Evolutionary conservation across 2,113 vertebrate genomes (phyloP), one percentile per base, ranked within the genome.

Genomic region (Mesitornis unicolor): DNA sequence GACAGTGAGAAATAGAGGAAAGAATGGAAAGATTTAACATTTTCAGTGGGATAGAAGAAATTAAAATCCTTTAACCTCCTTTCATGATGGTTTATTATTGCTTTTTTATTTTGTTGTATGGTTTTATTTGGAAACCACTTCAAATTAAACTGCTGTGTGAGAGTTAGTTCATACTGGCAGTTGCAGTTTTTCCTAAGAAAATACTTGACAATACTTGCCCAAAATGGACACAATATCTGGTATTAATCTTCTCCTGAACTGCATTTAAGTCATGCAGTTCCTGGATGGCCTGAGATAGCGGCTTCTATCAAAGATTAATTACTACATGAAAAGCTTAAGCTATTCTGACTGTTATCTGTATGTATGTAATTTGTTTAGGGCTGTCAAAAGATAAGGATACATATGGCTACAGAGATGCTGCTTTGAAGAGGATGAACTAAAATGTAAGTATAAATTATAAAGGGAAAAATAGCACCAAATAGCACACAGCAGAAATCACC

Each of bases 361-460:
- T 90, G 5, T 67, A 16, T 87, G 80, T 57, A 2, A 0, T 96
- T 93, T 86, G 4, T 73, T 90, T 95, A 51, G 97, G 76, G 43
- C 70, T 51, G 53, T 75, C 68, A 14, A 87, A 78, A 90, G 75
- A 95, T 56, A 86, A 95, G 64, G 87, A 94, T 51, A 88, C 63
- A 16, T 43, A 29, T 51, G 70, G 29, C 64, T 48, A 8, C 76
- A 50, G 13, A 93, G 74, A 63, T 65, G 25, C 35, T 77, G 17
- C 33, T 64, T 48, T 89, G 85, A 95, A 71, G 87, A 84, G 2
- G 40, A 85, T 76, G 94, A 97, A 43, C 64, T 94, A 83, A 96
- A 94, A 45, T 95, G 95, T 98, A 93, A 96, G 97, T 90, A 51
- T 68, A 91, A 96, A 82, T 45, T 2, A 69, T 36, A 71, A 57